Conservation (phyloP, 2,797 vertebrate genomes). For the Sebastes kiyomatsui region DNA sequence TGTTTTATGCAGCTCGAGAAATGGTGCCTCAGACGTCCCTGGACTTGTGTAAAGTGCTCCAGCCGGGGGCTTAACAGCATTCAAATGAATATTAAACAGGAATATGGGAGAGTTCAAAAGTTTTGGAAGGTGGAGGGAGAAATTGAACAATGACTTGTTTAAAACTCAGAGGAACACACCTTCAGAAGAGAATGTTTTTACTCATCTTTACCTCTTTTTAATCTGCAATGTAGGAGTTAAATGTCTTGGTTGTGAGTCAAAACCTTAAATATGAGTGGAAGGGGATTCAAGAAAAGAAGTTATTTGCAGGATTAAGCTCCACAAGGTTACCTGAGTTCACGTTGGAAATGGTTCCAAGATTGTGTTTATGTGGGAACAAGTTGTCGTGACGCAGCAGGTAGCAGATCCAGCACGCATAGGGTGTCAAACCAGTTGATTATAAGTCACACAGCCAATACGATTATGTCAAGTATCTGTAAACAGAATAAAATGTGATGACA, state of each 20-base stretch:
- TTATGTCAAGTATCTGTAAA: constrained; percentile 22
- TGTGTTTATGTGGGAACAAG: not conserved
- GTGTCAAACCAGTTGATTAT: constrained; percentile 43
- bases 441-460: constrained; percentile 10
- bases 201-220: not conserved
- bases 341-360: not conserved
- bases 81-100: constrained; percentile 53
- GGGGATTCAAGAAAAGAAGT: not conserved
- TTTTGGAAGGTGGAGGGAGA: not conserved
- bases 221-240: not conserved
- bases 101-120: constrained; percentile 28
- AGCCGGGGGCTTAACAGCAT: constrained; percentile 4
- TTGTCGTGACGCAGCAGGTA: constrained; percentile 1
- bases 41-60: constrained; percentile 41
- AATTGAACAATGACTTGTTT: not conserved
- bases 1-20: constrained; percentile 35
- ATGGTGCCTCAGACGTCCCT: constrained; percentile 32
- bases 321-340: constrained; percentile 4
- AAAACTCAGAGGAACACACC: not conserved
- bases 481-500: constrained; percentile 27
- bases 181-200: not conserved
- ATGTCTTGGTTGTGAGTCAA: not conserved
- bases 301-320: not conserved
- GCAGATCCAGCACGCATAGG: not conserved
- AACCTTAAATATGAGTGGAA: not conserved